These are phyloP conservation scores for Pavo muticus DNA, from an alignment of 2,113 vertebrate genomes.

Conservation along the genomic window DNA sequence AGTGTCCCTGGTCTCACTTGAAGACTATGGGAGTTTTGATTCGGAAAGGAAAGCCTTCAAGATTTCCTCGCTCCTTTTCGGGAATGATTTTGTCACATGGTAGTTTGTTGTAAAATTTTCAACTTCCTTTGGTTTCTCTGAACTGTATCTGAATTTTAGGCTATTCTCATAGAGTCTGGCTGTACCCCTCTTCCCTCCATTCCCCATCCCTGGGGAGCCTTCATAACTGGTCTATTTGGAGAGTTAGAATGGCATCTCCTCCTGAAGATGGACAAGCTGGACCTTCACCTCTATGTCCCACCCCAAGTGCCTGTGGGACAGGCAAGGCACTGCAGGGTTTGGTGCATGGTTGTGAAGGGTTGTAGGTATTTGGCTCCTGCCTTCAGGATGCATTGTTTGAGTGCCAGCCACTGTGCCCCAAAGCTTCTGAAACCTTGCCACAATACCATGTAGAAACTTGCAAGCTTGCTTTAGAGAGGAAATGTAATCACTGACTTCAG, in stretches of 20 bases:
- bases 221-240: background rate
- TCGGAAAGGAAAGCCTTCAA: background rate
- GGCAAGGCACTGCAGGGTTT: background rate
- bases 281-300: background rate
- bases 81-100: fast-evolving
- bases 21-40: background rate
- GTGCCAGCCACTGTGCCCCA: fast-evolving
- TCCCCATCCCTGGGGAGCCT: background rate
- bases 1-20: background rate
- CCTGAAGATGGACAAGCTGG: background rate
- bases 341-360: too few species aligned
- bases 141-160: background rate
- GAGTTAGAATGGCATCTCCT: background rate
- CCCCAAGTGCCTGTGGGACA: background rate
- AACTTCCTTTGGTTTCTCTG: background rate
- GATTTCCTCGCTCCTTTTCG: background rate
- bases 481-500: background rate
- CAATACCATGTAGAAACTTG: background rate
- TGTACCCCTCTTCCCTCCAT: background rate
- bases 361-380: background rate
- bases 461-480: background rate
- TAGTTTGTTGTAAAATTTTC: background rate
- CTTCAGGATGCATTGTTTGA: fast-evolving
- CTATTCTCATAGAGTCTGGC: background rate
- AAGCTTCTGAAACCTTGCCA: background rate